A percentile compares a stretch with the other conserved stretches of the same genome.
Evolutionary conservation across 2,888 invertebrate species (phyloP).

Genomic region (Ctenicera cuprea): DNA sequence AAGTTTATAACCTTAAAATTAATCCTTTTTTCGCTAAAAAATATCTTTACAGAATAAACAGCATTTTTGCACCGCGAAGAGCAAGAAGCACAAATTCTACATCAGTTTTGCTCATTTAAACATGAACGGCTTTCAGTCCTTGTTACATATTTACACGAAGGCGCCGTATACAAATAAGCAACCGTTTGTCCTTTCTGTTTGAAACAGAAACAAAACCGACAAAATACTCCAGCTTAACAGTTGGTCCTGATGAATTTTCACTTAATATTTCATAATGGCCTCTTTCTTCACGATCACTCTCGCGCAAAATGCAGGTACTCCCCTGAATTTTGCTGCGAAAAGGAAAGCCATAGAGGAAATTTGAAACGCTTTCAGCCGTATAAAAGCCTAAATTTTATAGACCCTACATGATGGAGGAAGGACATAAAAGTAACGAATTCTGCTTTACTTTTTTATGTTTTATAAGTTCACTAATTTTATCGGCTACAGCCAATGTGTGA

Average conservation of each 20-base stretch:
- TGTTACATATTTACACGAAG: neutral
- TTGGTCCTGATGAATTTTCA: conserved; percentile 34
- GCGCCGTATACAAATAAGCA: neutral
- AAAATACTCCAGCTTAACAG: conserved; percentile 6
- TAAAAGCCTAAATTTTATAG: conserved; percentile 38
- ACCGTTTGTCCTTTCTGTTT: neutral
- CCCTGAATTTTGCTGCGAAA: conserved; percentile 28
- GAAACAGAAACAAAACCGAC: neutral
- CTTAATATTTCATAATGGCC: conserved; percentile 40
- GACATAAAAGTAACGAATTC: conserved; percentile 28
- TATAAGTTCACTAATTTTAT: conserved; percentile 10
- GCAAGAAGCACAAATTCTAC: no score
- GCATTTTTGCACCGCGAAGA: no score
- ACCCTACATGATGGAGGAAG: conserved; percentile 9
- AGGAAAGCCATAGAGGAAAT: conserved; percentile 43
- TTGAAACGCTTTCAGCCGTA: conserved; percentile 40
- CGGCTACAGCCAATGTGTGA: neutral
- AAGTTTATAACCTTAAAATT: no score
- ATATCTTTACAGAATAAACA: no score
- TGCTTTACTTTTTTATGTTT: conserved; percentile 10
- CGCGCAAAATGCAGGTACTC: conserved; percentile 36
- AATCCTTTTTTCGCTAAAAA: no score
- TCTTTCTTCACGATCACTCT: conserved; percentile 37
- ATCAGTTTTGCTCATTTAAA: conserved; percentile 2
- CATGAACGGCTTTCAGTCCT: conserved; percentile 1